These are phyloP conservation scores for Adineta ricciae DNA, from an alignment of 2,888 invertebrate species.

Conservation along the genomic window DNA sequence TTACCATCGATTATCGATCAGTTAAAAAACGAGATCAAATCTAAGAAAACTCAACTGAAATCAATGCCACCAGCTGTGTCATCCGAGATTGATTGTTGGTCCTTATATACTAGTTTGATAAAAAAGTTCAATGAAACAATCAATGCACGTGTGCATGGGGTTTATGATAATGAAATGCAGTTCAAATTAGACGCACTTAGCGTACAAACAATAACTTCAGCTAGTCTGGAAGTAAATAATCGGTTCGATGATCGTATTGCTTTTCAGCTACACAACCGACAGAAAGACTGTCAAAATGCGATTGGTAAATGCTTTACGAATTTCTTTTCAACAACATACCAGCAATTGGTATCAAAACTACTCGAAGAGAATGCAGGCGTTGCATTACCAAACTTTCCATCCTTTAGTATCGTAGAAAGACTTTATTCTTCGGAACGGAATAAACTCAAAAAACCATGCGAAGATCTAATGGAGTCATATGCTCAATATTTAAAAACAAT, in stretches of 20 bases:
- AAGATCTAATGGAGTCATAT: neutral
- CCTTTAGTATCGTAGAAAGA: neutral
- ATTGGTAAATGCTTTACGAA: neutral
- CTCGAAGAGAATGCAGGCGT: neutral
- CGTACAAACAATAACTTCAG: no score
- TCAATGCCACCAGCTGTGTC: neutral
- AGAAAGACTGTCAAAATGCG: neutral
- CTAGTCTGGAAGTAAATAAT: neutral
- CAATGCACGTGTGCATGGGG: neutral
- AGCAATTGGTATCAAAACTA: neutral
- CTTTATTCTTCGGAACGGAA: neutral
- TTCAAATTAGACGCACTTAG: no score
- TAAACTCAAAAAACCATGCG: neutral
- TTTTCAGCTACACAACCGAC: neutral
- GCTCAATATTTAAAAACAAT: no score
- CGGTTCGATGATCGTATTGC: neutral
- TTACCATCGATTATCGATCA: neutral
- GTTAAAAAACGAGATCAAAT: neutral
- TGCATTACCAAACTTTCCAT: neutral
- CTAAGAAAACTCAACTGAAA: neutral
- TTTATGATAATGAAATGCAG: neutral
- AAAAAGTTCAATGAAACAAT: neutral
- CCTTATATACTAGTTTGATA: neutral
- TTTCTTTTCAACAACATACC: neutral
- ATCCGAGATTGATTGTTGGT: neutral